Base-by-base conservation (phyloP, 1,140 invertebrate species). In the Muscidifurax raptorellus region DNA sequence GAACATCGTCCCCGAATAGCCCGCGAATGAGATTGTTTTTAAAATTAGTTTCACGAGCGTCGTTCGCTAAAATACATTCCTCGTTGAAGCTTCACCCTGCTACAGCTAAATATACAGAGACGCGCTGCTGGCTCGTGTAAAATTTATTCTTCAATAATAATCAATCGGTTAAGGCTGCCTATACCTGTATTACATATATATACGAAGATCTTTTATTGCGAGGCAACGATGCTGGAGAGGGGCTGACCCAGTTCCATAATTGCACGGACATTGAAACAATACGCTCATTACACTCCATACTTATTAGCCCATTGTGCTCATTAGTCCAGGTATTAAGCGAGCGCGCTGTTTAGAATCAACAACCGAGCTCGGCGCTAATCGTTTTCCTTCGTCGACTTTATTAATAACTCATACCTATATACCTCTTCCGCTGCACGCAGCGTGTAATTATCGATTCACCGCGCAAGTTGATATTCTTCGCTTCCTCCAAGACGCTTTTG, bases 201-300 rank as follows among this genome's bases (percentile, higher is more conserved):
- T 9, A 12, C 36, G 7, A 59, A n/a, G 52, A 59, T 22, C 22
- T 22, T 59, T 59, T 59, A 59, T 47, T 47, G 44, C 52, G 22
- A 59, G 52, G n/a, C 52, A 22, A 6, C 6, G 22, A 59, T 18
- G 52, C 3, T n/a, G 52, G 22, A 22, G 18, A 7, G 22, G 15
- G 52, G 52, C 22, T 87, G 89, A 89, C 89, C 89, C 83, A 89
- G 87, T 90, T 90, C 86, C 89, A 86, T 89, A 89, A 89, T 89
- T 88, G 88, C 89, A 86, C 88, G 88, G 86, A 83, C 87, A 88
- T 87, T 90, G 87, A 90, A 89, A 89, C 88, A 87, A 79, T 87
- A 87, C 88, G 85, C 86, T 89, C 83, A 86, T 89, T 89, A 88
- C 85, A 78, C n/a, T 32, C 83, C 78, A 85, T 86, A 87, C 89